Evolutionary conservation across 1,140 invertebrate species (phyloP).

Genomic region (Zophobas morio): DNA sequence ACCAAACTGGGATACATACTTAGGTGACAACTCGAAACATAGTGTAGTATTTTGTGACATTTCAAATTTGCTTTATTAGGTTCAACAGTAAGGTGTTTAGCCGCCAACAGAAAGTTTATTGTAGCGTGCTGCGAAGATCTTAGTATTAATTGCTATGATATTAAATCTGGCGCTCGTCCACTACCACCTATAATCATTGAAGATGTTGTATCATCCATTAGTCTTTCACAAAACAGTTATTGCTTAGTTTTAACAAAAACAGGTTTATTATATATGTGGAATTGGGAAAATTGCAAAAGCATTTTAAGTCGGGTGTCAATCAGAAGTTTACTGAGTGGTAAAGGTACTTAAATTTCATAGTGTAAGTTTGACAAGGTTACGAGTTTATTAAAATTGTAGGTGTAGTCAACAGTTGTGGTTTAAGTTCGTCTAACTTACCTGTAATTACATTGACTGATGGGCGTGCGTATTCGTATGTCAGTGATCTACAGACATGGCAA

Average conservation of each 20-base stretch:
- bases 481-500: constrained; percentile 78
- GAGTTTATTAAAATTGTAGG: constrained; percentile 64
- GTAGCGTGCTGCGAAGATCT: constrained; percentile 66
- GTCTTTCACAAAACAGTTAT: constrained; percentile 60
- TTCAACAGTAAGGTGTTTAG: constrained; percentile 62
- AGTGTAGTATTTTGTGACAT: constrained; percentile 3
- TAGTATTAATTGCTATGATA: constrained; percentile 62
- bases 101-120: constrained; percentile 60
- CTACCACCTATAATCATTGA: constrained; percentile 64
- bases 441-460: constrained; percentile 78
- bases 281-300: constrained; percentile 59
- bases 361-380: too few species aligned
- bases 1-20: constrained; percentile 73
- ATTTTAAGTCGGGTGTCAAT: constrained; percentile 68
- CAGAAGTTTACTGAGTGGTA: constrained; percentile 68
- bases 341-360: constrained; percentile 61
- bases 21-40: constrained; percentile 66
- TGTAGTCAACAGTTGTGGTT: constrained; percentile 72
- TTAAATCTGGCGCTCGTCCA: constrained; percentile 62
- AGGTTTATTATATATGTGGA: constrained; percentile 67
- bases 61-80: constrained; percentile 60
- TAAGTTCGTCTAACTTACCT: constrained; percentile 76
- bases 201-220: constrained; percentile 62
- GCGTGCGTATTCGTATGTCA: constrained; percentile 77
- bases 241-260: constrained; percentile 66